Conservation (phyloP, 2,797 vertebrate species). For the Clarias laeviceps region DNA sequence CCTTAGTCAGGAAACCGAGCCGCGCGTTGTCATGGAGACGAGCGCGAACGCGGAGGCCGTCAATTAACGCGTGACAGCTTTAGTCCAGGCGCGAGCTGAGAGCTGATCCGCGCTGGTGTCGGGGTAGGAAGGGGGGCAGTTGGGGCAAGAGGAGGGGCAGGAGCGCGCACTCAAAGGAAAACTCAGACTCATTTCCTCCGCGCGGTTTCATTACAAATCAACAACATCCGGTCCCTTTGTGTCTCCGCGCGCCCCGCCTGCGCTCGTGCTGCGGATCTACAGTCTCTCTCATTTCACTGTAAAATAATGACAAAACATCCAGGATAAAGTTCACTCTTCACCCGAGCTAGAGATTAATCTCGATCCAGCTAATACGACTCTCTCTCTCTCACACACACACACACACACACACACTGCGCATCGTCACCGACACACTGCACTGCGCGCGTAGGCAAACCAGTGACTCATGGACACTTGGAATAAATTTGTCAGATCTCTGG, state of each 20-base stretch:
- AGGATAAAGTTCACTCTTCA: conserved; percentile 34
- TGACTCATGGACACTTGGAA: conserved; percentile 23
- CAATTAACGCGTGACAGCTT: conserved; percentile 78
- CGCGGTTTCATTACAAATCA: conserved; percentile 94
- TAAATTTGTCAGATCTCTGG: conserved; percentile 6
- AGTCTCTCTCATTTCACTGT: neutral
- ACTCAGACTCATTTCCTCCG: conserved; percentile 94
- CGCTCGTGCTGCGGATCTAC: conserved; percentile 31
- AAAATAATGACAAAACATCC: conserved; percentile 4
- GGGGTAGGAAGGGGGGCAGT: neutral
- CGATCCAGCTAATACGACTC: conserved; percentile 5
- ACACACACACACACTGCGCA: neutral
- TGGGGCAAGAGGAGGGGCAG: conserved; percentile 67
- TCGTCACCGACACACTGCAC: conserved; percentile 5
- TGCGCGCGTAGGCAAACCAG: conserved; percentile 12
- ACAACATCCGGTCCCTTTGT: conserved; percentile 97
- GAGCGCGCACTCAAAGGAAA: conserved; percentile 86
- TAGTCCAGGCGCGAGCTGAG: conserved; percentile 68
- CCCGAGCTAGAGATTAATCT: conserved; percentile 42
- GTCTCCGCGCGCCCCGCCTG: conserved; percentile 79
- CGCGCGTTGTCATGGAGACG: conserved; percentile 71
- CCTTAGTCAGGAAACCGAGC: conserved; percentile 57
- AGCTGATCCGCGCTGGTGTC: conserved; percentile 33
- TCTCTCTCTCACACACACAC: neutral
- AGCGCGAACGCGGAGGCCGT: conserved; percentile 67